Evolutionary conservation across 2,797 vertebrate species (phyloP).

Genomic region (Megaceryle alcyon): DNA sequence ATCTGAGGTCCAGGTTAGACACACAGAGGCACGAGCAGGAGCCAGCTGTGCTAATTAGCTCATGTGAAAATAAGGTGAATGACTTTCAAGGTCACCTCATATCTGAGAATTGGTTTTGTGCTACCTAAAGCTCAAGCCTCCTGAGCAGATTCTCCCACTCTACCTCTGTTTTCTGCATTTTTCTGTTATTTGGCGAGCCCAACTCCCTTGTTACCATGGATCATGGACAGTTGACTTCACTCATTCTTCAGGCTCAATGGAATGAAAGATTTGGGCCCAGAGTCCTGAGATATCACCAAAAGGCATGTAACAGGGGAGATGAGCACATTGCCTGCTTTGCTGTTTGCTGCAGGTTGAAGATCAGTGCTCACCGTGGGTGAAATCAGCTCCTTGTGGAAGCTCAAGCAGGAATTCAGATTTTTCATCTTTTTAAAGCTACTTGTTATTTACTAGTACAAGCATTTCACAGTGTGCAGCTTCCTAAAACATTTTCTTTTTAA

Average conservation of each 20-base stretch:
- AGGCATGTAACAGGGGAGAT: accelerated
- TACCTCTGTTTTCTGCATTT: not conserved
- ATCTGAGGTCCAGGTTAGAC: not conserved
- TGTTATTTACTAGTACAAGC: not conserved
- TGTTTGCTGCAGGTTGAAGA: not conserved
- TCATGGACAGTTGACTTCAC: not conserved
- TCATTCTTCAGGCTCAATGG: not conserved
- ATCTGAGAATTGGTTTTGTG: constrained; percentile 19
- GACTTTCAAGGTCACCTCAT: constrained; percentile 38
- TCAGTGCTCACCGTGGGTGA: not conserved
- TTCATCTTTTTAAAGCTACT: not conserved
- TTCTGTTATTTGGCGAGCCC: not conserved
- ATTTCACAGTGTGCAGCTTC: not conserved
- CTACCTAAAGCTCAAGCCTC: not conserved
- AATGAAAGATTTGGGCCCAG: not conserved
- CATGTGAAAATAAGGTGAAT: constrained; percentile 8
- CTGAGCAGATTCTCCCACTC: not conserved
- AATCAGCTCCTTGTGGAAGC: not conserved
- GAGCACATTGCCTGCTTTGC: not conserved
- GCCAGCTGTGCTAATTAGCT: not conserved
- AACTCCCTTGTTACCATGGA: not conserved
- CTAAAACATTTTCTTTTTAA: not conserved
- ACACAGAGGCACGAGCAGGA: not conserved
- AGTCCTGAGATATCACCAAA: not conserved
- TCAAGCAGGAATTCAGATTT: not conserved